Base-by-base conservation (phyloP, 2,113 vertebrate genomes). In the Dipodomys stephensi region DNA sequence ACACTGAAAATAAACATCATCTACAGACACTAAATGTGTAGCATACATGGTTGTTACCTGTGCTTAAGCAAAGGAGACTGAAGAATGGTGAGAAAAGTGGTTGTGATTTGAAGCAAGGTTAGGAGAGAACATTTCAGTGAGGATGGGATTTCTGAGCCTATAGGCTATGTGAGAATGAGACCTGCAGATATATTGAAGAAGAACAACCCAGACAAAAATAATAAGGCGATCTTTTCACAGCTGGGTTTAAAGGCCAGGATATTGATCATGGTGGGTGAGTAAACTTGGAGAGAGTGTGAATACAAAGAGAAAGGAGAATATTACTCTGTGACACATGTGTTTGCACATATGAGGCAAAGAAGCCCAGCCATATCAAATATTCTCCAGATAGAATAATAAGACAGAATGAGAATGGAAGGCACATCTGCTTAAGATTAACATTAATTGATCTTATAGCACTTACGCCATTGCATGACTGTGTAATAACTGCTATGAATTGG, bases 281-380 rank as follows among this genome's bases (percentile, higher is more conserved):
- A 74, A 30, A 30, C 22, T 4, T 23, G 28, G 19, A 62, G 22
- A 2, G 4, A 76, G 19, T 11, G 53, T 28, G 1, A 67, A 1
- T 49, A 20, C 68, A 82, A 49, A 9, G 65, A 0, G 44, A 4
- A 3, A 35, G 0, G 25, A 18, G 2, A 30, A 1, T 10, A 16
- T 71, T 73, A 68, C 13, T 20, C 2, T 12, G 12, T 18, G 28
- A 28, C 7, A 2, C 73, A 44, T 35, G 11, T 53, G 19, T 3
- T 44, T 16, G 32, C 39, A 13, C 23, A 80, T 18, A 30, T 12
- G 7, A 64, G 7, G 11, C 18, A 92, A 39, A 46, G 0, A 79
- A 83, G 62, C 4, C 0, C 1, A 5, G 28, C 49, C 19, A 85
- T 49, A 71, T 1, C 22, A 27, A 77, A 1, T 28, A 12, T 67